Conservation (phyloP, 2,797 vertebrate species). For the Scolopax rusticola region DNA sequence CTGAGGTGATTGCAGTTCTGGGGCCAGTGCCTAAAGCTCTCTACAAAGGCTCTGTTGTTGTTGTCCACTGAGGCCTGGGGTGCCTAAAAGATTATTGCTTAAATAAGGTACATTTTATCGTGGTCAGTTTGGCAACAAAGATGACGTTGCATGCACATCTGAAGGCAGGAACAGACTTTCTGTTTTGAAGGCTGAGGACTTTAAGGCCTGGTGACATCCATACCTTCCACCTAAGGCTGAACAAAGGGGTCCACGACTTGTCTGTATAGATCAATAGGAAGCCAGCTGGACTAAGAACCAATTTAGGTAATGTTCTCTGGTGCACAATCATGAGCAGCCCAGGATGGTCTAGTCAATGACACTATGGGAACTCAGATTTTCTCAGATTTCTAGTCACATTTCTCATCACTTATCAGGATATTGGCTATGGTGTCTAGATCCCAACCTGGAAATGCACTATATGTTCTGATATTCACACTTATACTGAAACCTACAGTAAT, state of each 20-base stretch:
- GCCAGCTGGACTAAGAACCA: background rate
- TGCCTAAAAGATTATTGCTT: background rate
- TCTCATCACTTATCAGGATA: background rate
- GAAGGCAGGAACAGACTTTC: background rate
- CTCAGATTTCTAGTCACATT: background rate
- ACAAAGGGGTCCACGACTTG: background rate
- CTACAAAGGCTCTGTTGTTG: background rate
- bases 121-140: background rate
- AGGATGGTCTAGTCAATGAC: background rate
- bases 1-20: background rate
- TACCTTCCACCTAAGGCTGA: background rate
- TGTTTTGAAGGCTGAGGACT: background rate
- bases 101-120: background rate
- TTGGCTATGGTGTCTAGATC: background rate
- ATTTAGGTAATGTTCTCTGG: background rate
- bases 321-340: background rate
- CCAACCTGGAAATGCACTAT: background rate
- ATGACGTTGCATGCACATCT: background rate
- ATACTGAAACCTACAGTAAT: background rate
- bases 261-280: background rate
- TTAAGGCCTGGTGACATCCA: background rate
- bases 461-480: background rate
- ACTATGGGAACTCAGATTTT: background rate
- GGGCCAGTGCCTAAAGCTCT: background rate
- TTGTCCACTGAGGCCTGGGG: background rate